Evolutionary conservation across 53 echinoderm and acorn worm genomes (phyloP).

Genomic region (Mesocentrotus franciscanus): DNA sequence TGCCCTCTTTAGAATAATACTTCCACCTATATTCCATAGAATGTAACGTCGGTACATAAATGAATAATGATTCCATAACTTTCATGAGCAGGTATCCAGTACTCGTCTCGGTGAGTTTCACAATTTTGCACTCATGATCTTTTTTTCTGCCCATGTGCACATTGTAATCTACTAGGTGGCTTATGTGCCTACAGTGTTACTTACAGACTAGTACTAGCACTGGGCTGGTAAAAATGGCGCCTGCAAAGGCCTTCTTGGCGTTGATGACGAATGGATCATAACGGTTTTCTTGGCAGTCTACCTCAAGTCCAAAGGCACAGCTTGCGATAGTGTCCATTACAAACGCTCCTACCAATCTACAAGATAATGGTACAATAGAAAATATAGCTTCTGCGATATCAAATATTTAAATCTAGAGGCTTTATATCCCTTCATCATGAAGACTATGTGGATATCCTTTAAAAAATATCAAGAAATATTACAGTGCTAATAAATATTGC

Average conservation of each 20-base stretch:
- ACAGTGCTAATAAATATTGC: too few relatives aligned
- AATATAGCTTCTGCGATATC: not conserved
- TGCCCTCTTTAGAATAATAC: too few relatives aligned
- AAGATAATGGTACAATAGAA: not conserved
- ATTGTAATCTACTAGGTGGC: too few relatives aligned
- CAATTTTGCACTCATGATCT: too few relatives aligned
- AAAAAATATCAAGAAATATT: too few relatives aligned
- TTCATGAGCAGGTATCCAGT: too few relatives aligned
- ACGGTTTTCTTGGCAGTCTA: conserved; percentile 49
- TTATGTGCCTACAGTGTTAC: not conserved
- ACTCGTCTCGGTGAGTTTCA: too few relatives aligned
- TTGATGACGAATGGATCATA: conserved; percentile 64
- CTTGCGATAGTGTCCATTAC: conserved; percentile 65
- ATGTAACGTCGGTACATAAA: too few relatives aligned
- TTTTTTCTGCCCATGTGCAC: too few relatives aligned
- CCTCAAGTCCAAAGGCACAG: conserved; percentile 60
- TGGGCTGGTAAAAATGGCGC: not conserved
- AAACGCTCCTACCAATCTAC: conserved; percentile 58
- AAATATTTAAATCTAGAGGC: not conserved
- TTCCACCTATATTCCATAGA: too few relatives aligned
- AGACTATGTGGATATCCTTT: too few relatives aligned
- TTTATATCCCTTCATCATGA: not conserved
- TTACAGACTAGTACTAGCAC: not conserved
- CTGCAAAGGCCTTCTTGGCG: conserved; percentile 35
- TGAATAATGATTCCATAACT: too few relatives aligned